Conservation (phyloP, 2,888 invertebrate genomes). For the Diaperis boleti region DNA sequence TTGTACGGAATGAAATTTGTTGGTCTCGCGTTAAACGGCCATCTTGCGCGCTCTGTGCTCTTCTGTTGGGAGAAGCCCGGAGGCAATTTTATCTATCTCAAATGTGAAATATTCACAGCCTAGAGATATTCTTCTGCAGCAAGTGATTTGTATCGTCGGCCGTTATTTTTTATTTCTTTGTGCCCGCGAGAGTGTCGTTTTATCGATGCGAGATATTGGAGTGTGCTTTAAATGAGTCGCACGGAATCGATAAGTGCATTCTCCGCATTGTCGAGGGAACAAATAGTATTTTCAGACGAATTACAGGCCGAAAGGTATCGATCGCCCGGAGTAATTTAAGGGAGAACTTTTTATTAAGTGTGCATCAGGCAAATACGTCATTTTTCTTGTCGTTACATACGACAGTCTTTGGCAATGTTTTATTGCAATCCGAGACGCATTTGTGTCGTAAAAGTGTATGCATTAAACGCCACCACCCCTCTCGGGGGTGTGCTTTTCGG, state of each 20-base stretch:
- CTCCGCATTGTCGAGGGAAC: neutral
- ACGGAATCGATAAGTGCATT: conserved; percentile 10
- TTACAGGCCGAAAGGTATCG: too few relatives aligned
- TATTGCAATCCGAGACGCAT: too few relatives aligned
- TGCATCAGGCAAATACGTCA: too few relatives aligned
- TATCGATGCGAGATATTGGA: conserved; percentile 25
- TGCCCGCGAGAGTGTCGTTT: conserved; percentile 21
- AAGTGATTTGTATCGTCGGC: conserved; percentile 34
- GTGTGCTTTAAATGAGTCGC: conserved; percentile 20
- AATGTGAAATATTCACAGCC: conserved; percentile 39
- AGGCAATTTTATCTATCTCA: conserved; percentile 34
- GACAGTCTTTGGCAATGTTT: too few relatives aligned
- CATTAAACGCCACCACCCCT: too few relatives aligned
- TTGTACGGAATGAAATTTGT: conserved; percentile 35
- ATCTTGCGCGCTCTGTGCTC: conserved; percentile 16
- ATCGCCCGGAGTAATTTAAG: too few relatives aligned
- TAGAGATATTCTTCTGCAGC: conserved; percentile 19
- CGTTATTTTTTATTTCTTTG: conserved; percentile 35
- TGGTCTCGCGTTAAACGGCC: conserved; percentile 27
- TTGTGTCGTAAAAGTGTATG: too few relatives aligned
- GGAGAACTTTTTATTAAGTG: too few relatives aligned
- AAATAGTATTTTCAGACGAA: conserved; percentile 2
- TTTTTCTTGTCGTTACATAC: too few relatives aligned
- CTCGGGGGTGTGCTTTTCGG: conserved; percentile 13
- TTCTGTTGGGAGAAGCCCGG: conserved; percentile 16